Evolutionary conservation across 2,113 vertebrate genomes (phyloP), one percentile per base, ranked within the genome.

Genomic region (Origma solitaria): DNA sequence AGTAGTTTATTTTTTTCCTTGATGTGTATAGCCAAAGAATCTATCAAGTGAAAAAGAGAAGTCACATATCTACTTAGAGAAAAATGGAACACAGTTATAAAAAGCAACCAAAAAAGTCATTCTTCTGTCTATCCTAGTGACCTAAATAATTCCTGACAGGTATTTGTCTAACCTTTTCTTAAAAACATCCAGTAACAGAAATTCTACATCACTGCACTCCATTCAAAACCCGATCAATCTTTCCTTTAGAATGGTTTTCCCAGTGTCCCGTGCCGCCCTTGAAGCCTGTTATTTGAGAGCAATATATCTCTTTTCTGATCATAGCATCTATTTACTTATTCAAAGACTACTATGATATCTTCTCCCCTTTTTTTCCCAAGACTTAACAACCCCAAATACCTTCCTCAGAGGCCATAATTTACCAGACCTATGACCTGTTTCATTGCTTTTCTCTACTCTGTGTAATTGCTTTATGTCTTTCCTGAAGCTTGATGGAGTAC

Each of bases 401-500:
- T 93, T 83, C 50, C 66, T 80, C 25, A 57, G 51, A n/a, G 49
- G 51, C 33, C 27, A 6, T 86, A 80, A 70, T 83, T 88, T 94
- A 91, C 51, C 64, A 81, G 64, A 86, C 24, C 60, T 88, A 42
- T 78, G 40, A n/a, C 51, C 60, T 56, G 51, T 73, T 86, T 86
- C 45, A 73, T n/a, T 58, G 45, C 38, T 88, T 86, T 83, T 57
- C 62, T 80, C 82, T 66, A 53, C 42, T 73, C 56, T 65, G 28
- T 40, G 28, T 77, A 94, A 94, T 90, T 93, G 86, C 64, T 95
- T 93, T 95, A 83, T 2, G 8, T 81, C 75, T 57, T 90, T 80
- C 30, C 75, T 58, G 79, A 93, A 96, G 91, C 92, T 93, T 95
- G 94, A 93, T 94, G 80, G 82, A 97, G 86, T 96, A 58, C 88